A percentile compares a stretch with the other conserved stretches of the same genome.
Evolutionary conservation across 1,140 invertebrate species (phyloP).

Genomic region (Hylyphantes graminicola): DNA sequence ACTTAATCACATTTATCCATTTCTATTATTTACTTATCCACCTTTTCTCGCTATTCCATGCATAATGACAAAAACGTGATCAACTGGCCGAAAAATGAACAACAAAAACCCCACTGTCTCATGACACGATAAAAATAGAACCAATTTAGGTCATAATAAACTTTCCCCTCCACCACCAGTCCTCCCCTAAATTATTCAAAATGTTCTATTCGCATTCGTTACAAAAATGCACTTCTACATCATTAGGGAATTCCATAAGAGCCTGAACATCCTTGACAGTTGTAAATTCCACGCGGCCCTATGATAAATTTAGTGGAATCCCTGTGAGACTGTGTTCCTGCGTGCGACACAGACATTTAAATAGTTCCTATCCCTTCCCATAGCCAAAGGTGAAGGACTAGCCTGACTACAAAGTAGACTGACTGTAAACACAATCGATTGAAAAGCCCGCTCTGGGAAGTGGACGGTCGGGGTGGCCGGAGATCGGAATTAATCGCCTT

Average conservation of each 20-base stretch:
- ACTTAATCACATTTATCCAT: no score
- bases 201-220: constrained; percentile 1
- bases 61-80: no score
- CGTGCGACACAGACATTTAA: constrained; percentile 57
- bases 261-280: constrained; percentile 44
- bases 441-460: constrained; percentile 37
- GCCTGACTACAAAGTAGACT: constrained; percentile 38
- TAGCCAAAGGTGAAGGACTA: constrained; percentile 41
- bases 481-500: constrained; percentile 26
- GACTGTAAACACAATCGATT: constrained; percentile 41
- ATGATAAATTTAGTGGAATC: constrained; percentile 40
- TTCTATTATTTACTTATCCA: no score
- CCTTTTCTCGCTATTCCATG: no score
- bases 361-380: constrained; percentile 35
- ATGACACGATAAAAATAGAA: no score
- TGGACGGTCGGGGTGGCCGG: background rate
- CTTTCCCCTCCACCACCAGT: background rate
- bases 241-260: constrained; percentile 39
- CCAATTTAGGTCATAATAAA: no score
- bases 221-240: constrained; percentile 1
- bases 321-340: constrained; percentile 35
- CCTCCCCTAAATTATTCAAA: constrained; percentile 15
- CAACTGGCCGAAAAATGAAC: no score
- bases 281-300: constrained; percentile 38
- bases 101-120: no score